Evolutionary conservation across 1,140 invertebrate genomes (phyloP).

Genomic region (Scaptodrosophila lebanonensis): DNA sequence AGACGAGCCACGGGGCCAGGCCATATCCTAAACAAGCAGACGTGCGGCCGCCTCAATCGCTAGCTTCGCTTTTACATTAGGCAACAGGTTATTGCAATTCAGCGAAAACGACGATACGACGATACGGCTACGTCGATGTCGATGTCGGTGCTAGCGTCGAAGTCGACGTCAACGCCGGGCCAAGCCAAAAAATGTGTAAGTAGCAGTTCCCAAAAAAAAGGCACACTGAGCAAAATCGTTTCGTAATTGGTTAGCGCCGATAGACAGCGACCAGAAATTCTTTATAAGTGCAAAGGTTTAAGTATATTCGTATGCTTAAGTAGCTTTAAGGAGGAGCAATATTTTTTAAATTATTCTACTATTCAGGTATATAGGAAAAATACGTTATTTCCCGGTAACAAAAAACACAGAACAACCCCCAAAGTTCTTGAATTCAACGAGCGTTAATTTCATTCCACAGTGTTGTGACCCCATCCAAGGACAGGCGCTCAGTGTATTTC

Average conservation of each 20-base stretch:
- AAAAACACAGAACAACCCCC: too few species aligned
- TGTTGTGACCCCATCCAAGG: too few species aligned
- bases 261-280: too few species aligned
- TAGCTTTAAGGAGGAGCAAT: too few species aligned
- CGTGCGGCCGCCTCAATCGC: slow-evolving; percentile 16
- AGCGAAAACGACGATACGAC: slow-evolving; percentile 51
- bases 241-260: slow-evolving; percentile 9
- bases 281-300: too few species aligned
- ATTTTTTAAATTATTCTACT: too few species aligned
- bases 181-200: slow-evolving; percentile 47
- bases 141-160: slow-evolving; percentile 19
- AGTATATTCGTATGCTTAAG: too few species aligned
- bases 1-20: too few species aligned
- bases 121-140: slow-evolving; percentile 48
- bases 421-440: too few species aligned
- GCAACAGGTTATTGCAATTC: slow-evolving; percentile 74
- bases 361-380: too few species aligned
- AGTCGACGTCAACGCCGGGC: slow-evolving; percentile 2
- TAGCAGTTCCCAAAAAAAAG: slow-evolving; percentile 62
- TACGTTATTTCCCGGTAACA: too few species aligned
- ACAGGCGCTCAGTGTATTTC: slow-evolving; percentile 56
- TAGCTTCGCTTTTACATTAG: slow-evolving; percentile 46
- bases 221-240: slow-evolving; percentile 55
- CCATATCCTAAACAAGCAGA: slow-evolving; percentile 67
- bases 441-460: too few species aligned